These are phyloP conservation scores for Apodemia zela DNA, from an alignment of 2,888 invertebrate genomes.

Conservation along the genomic window DNA sequence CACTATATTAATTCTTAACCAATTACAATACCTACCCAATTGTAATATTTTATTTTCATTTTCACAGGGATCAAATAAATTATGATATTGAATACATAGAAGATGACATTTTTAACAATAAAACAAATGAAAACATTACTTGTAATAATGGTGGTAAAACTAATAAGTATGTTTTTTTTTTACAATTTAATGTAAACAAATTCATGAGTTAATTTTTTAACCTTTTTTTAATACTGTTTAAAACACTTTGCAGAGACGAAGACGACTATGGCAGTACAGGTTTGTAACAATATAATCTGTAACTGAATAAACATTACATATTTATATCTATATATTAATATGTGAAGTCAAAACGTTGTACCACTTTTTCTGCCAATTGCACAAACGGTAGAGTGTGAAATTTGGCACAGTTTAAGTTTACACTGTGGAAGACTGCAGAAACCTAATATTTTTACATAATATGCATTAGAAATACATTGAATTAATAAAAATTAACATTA, in stretches of 20 bases:
- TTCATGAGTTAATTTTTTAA: background rate
- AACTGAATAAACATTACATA: too few species aligned
- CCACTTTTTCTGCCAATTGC: too few species aligned
- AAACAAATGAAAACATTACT: background rate
- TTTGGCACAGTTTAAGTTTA: too few species aligned
- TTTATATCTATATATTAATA: too few species aligned
- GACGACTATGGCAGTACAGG: background rate
- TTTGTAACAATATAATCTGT: background rate
- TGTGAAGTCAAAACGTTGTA: too few species aligned
- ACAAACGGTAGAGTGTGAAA: too few species aligned
- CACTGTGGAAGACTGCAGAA: too few species aligned
- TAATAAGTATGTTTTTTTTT: slow-evolving; percentile 2
- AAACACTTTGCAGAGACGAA: slow-evolving; percentile 13
- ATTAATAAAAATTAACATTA: too few species aligned
- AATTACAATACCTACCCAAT: background rate
- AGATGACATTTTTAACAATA: slow-evolving; percentile 37
- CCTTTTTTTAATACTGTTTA: background rate
- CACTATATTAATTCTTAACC: background rate
- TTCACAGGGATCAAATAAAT: slow-evolving; percentile 8
- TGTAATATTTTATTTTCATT: background rate
- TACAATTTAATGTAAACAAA: too few species aligned
- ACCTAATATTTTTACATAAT: too few species aligned
- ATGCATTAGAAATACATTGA: too few species aligned
- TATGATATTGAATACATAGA: slow-evolving; percentile 45
- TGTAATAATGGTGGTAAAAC: background rate